Base-by-base conservation (phyloP, 2,113 vertebrate genomes). In the Capreolus pygargus region DNA sequence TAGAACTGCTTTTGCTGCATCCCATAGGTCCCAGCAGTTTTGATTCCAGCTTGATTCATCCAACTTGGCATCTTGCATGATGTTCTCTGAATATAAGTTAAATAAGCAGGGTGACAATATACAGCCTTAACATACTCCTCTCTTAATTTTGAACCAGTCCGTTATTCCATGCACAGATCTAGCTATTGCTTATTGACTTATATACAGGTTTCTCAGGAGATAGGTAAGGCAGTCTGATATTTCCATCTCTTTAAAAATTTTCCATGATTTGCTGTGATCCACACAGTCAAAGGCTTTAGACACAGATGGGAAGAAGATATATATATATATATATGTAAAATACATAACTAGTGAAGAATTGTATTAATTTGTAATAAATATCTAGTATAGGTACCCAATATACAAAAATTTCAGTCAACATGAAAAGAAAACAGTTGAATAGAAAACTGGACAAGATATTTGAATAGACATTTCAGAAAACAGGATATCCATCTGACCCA, bases 1-100 rank as follows among this genome's bases (percentile, higher is more conserved):
- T n/a, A 67, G 16, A 67, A 67, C 64, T 67, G 64, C 16, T n/a
- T n/a, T 10, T 67, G 33, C 16, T 67, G n/a, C 16, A n/a, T 67
- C 33, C 64, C 64, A 67, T 67, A n/a, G 33, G 64, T 67, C 64
- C 16, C 16, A 67, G 16, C 33, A 67, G 33, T n/a, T 16, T 67
- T n/a, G 64, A 67, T 67, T 67, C 64, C 33, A 67, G 64, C 33
- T n/a, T n/a, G 33, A 67, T 67, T n/a, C 16, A 67, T n/a, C 16
- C 1, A 2, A n/a, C 33, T 16, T 67, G 16, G 33, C 16, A 67
- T 67, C n/a, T 67, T 0, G 0, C 33, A 10, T 67, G 64, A n/a
- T n/a, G 7, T n/a, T n/a, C 16, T 67, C 64, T 67, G 16, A 67
- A 67, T 67, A 67, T n/a, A 19, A 67, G 33, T 67, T 67, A 5